Percentiles rank a stretch among this genome's conserved stretches.
phyloP scores from a whole-genome alignment of 2,888 invertebrate genomes.

The Ornithoptera alexandrae region DNA sequence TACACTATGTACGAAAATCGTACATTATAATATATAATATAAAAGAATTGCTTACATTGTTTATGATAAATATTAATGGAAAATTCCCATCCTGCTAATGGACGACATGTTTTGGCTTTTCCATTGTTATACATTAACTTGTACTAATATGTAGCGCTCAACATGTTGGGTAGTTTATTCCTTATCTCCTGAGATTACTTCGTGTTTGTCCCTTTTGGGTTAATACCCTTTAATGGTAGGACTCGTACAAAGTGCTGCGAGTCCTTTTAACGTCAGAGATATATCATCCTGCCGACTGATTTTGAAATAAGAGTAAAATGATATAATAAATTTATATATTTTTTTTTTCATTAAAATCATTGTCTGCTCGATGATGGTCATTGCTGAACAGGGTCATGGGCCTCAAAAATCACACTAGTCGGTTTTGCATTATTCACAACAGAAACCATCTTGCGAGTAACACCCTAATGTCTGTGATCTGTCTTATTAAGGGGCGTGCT shows the following conservation, averaged over 20 bases:
- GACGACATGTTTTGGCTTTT: slow-evolving; percentile 19
- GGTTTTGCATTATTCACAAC: too few species aligned
- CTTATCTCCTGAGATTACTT: slow-evolving; percentile 45
- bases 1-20: not conserved
- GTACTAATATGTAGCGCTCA: slow-evolving; percentile 38
- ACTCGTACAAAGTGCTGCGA: slow-evolving; percentile 38
- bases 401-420: too few species aligned
- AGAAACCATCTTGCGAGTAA: too few species aligned
- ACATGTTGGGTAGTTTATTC: slow-evolving; percentile 27
- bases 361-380: too few species aligned
- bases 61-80: slow-evolving; percentile 9
- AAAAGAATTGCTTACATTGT: not conserved
- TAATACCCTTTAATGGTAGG: slow-evolving; percentile 61
- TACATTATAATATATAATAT: not conserved
- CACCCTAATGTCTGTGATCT: too few species aligned
- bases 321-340: too few species aligned
- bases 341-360: too few species aligned
- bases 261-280: not conserved
- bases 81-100: slow-evolving; percentile 7
- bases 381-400: too few species aligned
- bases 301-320: too few species aligned
- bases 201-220: slow-evolving; percentile 46
- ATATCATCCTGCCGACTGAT: not conserved
- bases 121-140: slow-evolving; percentile 33
- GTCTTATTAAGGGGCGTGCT: too few species aligned